phyloP scores from a whole-genome alignment of 2,888 invertebrate genomes.

The Lymantria monacha region DNA sequence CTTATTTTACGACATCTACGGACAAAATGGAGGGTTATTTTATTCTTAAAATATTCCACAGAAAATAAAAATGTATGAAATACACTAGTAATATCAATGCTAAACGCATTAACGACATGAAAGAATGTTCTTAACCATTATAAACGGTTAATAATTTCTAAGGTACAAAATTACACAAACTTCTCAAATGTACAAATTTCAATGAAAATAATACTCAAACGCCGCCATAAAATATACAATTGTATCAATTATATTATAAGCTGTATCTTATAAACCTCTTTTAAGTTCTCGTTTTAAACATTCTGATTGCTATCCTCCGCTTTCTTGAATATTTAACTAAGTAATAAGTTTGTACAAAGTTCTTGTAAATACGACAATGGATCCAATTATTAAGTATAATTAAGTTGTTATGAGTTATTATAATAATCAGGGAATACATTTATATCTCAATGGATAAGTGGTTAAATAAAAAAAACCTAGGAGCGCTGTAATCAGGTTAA shows the following conservation, averaged over 20 bases:
- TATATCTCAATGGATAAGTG: too few species aligned
- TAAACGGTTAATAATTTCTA: too few species aligned
- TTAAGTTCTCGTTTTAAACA: slow-evolving; percentile 21
- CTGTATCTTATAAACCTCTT: slow-evolving; percentile 12
- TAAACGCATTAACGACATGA: too few species aligned
- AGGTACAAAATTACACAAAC: too few species aligned
- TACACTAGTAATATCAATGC: too few species aligned
- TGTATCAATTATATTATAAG: slow-evolving; percentile 16
- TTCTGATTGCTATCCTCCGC: slow-evolving; percentile 30
- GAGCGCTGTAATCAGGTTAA: too few species aligned
- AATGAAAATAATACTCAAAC: not conserved
- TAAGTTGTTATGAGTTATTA: slow-evolving; percentile 25
- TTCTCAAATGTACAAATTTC: not conserved
- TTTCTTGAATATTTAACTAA: slow-evolving; percentile 38
- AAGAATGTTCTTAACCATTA: too few species aligned
- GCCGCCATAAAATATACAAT: slow-evolving; percentile 1
- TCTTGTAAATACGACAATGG: slow-evolving; percentile 32
- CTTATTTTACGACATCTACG: too few species aligned
- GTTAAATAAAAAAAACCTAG: too few species aligned
- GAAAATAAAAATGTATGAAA: too few species aligned
- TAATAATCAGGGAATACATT: not conserved
- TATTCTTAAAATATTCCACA: too few species aligned
- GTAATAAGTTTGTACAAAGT: slow-evolving; percentile 35
- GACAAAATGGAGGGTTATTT: too few species aligned
- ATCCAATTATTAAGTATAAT: slow-evolving; percentile 23